Conservation (phyloP, 2,797 vertebrate genomes). For the Enteromius thamalakanensis region DNA sequence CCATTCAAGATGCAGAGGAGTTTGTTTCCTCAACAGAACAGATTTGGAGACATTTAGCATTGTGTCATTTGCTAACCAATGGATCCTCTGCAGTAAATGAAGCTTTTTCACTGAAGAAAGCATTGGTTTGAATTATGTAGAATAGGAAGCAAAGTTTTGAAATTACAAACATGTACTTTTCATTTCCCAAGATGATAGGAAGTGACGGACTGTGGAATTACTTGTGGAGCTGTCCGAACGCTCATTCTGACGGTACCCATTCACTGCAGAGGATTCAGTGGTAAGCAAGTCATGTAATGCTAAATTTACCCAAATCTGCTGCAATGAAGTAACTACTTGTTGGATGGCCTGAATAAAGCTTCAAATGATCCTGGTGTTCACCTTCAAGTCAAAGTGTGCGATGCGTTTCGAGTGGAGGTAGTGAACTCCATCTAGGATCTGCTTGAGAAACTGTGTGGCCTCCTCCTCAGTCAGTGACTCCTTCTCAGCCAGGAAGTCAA, state of each 20-base stretch:
- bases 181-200: background rate
- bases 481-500: conserved; percentile 97
- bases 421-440: conserved; percentile 95
- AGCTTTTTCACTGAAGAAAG: background rate
- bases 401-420: conserved; percentile 96
- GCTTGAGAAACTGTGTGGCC: conserved; percentile 97
- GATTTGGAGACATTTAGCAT: background rate
- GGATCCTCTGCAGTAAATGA: background rate
- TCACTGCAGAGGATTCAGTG: background rate
- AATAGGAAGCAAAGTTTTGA: background rate
- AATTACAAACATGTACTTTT: background rate
- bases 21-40: background rate
- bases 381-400: conserved; percentile 98
- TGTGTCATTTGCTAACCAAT: background rate
- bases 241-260: background rate
- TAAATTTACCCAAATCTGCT: background rate
- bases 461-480: conserved; percentile 97
- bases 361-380: conserved; percentile 63
- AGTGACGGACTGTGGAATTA: background rate
- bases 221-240: background rate
- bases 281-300: background rate
- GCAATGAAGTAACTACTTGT: background rate
- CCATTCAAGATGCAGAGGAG: background rate
- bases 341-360: background rate
- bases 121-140: background rate